Conservation (phyloP, 1,140 invertebrate species). For the Drosophila azteca region DNA sequence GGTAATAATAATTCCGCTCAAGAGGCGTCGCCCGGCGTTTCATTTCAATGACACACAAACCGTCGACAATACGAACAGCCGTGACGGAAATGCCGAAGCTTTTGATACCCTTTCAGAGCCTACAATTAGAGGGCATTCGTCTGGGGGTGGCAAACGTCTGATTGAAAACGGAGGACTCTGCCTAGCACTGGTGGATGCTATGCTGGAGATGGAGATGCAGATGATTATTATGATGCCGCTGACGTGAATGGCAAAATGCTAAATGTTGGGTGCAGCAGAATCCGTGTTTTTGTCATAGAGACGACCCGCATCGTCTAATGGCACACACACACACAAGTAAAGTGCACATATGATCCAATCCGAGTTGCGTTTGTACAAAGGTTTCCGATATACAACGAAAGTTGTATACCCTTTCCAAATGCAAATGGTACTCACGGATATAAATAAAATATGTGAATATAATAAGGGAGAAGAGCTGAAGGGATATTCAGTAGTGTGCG, state of each 20-base stretch:
- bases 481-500: not conserved
- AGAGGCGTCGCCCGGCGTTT: conserved; percentile 78
- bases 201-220: conserved; percentile 17
- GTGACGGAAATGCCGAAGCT: too few species aligned
- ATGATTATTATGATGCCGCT: conserved; percentile 41
- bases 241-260: conserved; percentile 48
- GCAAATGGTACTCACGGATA: too few species aligned
- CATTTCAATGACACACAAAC: conserved; percentile 83
- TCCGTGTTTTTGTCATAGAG: conserved; percentile 54
- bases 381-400: conserved; percentile 20
- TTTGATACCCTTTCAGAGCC: too few species aligned
- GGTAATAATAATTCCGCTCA: conserved; percentile 82
- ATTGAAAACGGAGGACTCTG: too few species aligned
- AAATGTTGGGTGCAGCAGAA: conserved; percentile 46
- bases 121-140: too few species aligned
- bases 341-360: conserved; percentile 38
- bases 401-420: not conserved
- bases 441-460: too few species aligned
- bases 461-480: too few species aligned
- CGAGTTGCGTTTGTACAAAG: conserved; percentile 8
- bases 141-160: conserved; percentile 11
- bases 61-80: not conserved
- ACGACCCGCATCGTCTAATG: conserved; percentile 45
- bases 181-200: not conserved
- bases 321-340: conserved; percentile 3